These are phyloP conservation scores for Lepidurus couesii DNA, from an alignment of 1,140 invertebrate species.

Conservation along the genomic window DNA sequence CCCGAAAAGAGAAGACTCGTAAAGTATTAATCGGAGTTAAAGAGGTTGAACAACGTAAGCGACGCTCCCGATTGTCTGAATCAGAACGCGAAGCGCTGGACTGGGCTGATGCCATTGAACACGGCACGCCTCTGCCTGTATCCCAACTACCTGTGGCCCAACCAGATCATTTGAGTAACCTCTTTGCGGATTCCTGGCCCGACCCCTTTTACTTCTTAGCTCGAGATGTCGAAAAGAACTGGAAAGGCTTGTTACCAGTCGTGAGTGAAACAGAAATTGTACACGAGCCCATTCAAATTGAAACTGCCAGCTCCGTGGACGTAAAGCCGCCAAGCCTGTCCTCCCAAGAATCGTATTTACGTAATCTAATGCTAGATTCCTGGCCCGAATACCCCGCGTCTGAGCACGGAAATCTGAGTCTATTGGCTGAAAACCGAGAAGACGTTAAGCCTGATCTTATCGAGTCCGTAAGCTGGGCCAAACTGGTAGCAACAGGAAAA, in stretches of 20 bases:
- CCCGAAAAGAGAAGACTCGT: conserved; percentile 21
- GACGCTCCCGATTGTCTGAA: conserved; percentile 36
- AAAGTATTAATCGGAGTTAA: conserved; percentile 26
- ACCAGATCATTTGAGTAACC: conserved; percentile 19
- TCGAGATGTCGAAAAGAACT: conserved; percentile 31
- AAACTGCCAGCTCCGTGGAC: neutral
- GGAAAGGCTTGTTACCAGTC: conserved; percentile 25
- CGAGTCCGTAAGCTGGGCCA: conserved; percentile 35
- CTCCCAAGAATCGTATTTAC: conserved; percentile 29
- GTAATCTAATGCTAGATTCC: neutral
- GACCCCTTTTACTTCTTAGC: conserved; percentile 31
- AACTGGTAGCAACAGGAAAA: conserved; percentile 30
- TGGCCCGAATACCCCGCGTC: neutral
- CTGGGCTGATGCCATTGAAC: conserved; percentile 38
- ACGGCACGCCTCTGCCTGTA: conserved; percentile 26
- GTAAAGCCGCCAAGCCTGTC: neutral
- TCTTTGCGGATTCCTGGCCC: conserved; percentile 35
- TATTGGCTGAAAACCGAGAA: conserved; percentile 25
- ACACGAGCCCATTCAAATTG: neutral
- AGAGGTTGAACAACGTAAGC: conserved; percentile 29
- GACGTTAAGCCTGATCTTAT: conserved; percentile 29
- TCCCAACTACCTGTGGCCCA: neutral
- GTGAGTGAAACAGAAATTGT: neutral
- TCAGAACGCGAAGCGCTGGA: conserved; percentile 36
- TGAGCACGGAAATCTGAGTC: neutral